Conservation (phyloP, 2,797 vertebrate species). For the Peromyscus aztecus region DNA sequence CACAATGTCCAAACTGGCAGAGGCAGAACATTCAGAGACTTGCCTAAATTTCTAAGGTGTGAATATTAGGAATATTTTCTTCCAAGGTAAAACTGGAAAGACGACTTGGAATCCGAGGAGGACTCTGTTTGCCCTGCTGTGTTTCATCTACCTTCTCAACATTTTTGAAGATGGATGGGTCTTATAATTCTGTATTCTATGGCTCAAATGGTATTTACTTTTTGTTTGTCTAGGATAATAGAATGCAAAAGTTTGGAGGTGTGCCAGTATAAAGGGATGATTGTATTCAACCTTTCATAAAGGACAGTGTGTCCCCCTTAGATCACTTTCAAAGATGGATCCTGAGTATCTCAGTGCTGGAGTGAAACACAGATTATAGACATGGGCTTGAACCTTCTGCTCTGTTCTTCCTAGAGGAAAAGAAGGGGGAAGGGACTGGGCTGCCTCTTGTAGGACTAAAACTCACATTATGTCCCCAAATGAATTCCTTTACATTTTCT, state of each 20-base stretch:
- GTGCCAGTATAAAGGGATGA: not conserved
- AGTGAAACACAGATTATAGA: not conserved
- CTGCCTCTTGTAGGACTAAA: not conserved
- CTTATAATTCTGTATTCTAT: not conserved
- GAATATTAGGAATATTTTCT: not conserved
- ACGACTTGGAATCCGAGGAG: too few species aligned
- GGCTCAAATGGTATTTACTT: not conserved
- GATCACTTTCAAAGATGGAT: not conserved
- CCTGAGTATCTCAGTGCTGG: too few species aligned
- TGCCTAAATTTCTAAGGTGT: not conserved
- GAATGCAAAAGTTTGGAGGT: too few species aligned
- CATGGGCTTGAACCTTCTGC: not conserved
- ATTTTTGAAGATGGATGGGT: not conserved
- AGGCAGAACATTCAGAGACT: not conserved
- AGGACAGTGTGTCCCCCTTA: not conserved
- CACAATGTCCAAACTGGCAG: not conserved
- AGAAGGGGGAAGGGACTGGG: not conserved
- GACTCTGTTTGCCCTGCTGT: not conserved
- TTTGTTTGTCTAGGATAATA: not conserved
- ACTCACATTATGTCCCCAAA: too few species aligned
- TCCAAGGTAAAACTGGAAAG: too few species aligned
- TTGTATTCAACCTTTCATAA: not conserved
- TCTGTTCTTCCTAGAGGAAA: not conserved
- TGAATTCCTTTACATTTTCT: too few species aligned
- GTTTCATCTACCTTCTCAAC: not conserved